phyloP scores from a whole-genome alignment of 1,140 invertebrate species.

The Leptinotarsa defecta region DNA sequence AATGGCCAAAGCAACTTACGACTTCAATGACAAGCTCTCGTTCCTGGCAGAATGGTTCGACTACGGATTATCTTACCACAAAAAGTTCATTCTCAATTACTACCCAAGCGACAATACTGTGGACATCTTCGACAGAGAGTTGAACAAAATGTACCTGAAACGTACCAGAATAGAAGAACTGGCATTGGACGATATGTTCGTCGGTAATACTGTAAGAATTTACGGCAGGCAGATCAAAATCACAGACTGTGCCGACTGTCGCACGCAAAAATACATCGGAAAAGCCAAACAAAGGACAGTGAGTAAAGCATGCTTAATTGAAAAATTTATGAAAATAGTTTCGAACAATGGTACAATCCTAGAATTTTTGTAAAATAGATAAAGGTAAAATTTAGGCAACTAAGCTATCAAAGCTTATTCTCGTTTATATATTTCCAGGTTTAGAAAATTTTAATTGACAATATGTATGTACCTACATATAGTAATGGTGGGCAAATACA shows the following conservation, averaged over 20 bases:
- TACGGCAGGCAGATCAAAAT: slow-evolving; percentile 71
- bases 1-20: slow-evolving; percentile 38
- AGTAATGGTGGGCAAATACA: too few species aligned
- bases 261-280: slow-evolving; percentile 60
- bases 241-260: slow-evolving; percentile 67
- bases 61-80: slow-evolving; percentile 63
- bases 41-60: slow-evolving; percentile 72
- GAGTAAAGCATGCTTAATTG: not conserved
- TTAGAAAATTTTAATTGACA: too few species aligned
- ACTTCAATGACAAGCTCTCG: slow-evolving; percentile 50
- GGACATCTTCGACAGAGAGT: slow-evolving; percentile 73
- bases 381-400: too few species aligned
- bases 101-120: slow-evolving; percentile 68
- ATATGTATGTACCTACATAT: too few species aligned
- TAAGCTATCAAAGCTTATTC: too few species aligned
- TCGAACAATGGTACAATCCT: too few species aligned
- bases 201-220: slow-evolving; percentile 71
- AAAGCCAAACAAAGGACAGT: slow-evolving; percentile 64
- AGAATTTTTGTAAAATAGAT: too few species aligned
- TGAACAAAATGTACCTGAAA: slow-evolving; percentile 67
- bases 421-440: too few species aligned
- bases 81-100: slow-evolving; percentile 71
- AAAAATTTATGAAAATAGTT: too few species aligned
- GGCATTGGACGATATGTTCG: slow-evolving; percentile 65
- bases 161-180: slow-evolving; percentile 66